phyloP scores from a whole-genome alignment of 2,797 vertebrate genomes.

The Lemur catta region DNA sequence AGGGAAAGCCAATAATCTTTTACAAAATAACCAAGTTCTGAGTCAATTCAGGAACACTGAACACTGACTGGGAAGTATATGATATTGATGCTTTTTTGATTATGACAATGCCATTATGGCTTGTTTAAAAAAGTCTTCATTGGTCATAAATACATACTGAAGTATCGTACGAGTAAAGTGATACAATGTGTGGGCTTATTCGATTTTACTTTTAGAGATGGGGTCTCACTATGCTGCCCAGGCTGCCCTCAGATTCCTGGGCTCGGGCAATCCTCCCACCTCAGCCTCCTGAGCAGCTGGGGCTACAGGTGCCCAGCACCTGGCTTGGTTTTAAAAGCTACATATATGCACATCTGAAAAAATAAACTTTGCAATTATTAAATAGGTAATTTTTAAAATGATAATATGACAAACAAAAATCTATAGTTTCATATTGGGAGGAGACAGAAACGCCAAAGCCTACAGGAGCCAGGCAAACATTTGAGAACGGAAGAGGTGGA shows the following conservation, averaged over 20 bases:
- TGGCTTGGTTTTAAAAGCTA: neutral
- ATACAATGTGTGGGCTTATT: neutral
- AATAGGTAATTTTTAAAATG: neutral
- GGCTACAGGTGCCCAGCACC: too few species aligned
- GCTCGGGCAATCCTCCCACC: neutral
- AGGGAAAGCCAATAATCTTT: neutral
- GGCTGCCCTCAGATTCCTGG: neutral
- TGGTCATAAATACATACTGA: neutral
- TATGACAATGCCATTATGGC: too few species aligned
- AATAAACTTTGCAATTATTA: neutral
- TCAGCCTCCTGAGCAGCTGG: neutral
- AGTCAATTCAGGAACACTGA: neutral
- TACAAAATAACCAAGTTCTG: neutral
- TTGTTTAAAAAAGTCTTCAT: neutral
- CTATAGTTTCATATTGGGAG: neutral
- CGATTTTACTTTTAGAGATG: neutral
- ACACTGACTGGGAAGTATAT: neutral
- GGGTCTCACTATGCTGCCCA: neutral
- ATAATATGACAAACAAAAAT: neutral
- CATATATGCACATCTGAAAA: neutral
- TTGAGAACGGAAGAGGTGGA: fast-evolving
- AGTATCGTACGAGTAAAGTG: neutral
- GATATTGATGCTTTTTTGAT: neutral
- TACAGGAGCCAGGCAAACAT: neutral
- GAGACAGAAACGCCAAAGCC: neutral